Percentiles rank a stretch among this genome's conserved stretches.
Conservation (phyloP, 2,888 invertebrate species). For the Alsophila aescularia region DNA sequence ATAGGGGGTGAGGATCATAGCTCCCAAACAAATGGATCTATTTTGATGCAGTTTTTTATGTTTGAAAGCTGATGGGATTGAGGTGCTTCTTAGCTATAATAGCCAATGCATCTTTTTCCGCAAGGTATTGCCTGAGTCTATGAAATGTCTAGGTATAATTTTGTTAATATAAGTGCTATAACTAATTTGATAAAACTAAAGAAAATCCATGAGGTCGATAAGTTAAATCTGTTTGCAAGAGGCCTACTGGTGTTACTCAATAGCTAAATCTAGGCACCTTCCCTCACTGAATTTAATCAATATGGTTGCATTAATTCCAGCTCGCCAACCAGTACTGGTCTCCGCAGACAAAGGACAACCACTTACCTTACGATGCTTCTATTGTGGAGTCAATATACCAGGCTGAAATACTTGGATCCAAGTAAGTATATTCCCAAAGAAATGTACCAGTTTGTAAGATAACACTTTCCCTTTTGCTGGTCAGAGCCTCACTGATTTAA, state of each 20-base stretch:
- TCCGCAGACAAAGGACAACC: constrained; percentile 89
- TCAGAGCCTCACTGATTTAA: constrained; percentile 73
- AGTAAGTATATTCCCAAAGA: constrained; percentile 78
- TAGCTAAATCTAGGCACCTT: constrained; percentile 71
- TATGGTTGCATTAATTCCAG: constrained; percentile 83
- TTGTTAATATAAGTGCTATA: no score
- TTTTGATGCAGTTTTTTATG: no score
- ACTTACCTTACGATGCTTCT: constrained; percentile 89
- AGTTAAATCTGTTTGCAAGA: constrained; percentile 3
- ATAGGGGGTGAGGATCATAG: no score
- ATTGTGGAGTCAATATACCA: constrained; percentile 95
- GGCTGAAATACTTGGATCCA: constrained; percentile 93
- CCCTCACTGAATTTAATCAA: constrained; percentile 75
- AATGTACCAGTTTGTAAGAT: constrained; percentile 8
- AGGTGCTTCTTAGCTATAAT: no score
- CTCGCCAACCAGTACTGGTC: constrained; percentile 97
- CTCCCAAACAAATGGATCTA: no score
- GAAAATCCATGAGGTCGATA: no score
- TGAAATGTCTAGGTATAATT: no score
- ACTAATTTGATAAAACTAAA: no score
- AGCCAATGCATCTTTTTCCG: no score
- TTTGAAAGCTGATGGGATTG: no score
- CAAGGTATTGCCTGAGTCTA: no score
- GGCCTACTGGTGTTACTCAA: constrained; percentile 71
- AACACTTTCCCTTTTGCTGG: constrained; percentile 46